These are phyloP conservation scores for Atta cephalotes DNA, from an alignment of 1,140 invertebrate species.

Conservation along the genomic window DNA sequence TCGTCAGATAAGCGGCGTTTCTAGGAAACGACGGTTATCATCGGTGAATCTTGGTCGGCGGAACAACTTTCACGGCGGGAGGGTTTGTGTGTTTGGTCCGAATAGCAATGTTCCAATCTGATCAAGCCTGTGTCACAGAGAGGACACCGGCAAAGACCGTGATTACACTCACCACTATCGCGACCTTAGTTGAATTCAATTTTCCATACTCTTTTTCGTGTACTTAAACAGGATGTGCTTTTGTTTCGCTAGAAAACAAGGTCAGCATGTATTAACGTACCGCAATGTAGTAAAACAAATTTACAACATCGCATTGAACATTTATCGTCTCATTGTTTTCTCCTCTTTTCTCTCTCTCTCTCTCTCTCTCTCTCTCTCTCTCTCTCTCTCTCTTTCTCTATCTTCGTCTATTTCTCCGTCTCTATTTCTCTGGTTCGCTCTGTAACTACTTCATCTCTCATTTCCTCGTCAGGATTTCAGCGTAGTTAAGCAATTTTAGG, in stretches of 20 bases:
- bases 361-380: not conserved
- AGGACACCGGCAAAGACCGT: constrained; percentile 77
- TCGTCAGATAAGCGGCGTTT: constrained; percentile 71
- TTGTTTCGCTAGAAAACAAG: constrained; percentile 17
- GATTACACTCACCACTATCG: constrained; percentile 78
- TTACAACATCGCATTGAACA: constrained; percentile 37
- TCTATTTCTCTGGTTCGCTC: constrained; percentile 19
- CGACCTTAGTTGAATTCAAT: constrained; percentile 61
- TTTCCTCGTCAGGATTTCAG: constrained; percentile 61
- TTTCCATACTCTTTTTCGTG: constrained; percentile 53
- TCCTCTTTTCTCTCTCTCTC: not conserved
- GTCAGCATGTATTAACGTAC: not conserved
- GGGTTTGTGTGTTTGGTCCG: constrained; percentile 29
- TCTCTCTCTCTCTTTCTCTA: not conserved
- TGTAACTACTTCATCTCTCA: constrained; percentile 41
- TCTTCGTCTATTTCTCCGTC: not conserved
- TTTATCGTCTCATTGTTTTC: constrained; percentile 52
- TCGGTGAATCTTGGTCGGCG: constrained; percentile 62
- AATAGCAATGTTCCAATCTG: constrained; percentile 72
- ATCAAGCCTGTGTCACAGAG: constrained; percentile 80
- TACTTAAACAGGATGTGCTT: constrained; percentile 2
- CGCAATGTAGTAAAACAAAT: constrained; percentile 11
- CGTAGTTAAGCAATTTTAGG: constrained; percentile 71
- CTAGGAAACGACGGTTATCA: constrained; percentile 63
- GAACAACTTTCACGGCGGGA: constrained; percentile 67